Evolutionary conservation across 1,140 invertebrate genomes (phyloP).

Genomic region (Telenomus remus): DNA sequence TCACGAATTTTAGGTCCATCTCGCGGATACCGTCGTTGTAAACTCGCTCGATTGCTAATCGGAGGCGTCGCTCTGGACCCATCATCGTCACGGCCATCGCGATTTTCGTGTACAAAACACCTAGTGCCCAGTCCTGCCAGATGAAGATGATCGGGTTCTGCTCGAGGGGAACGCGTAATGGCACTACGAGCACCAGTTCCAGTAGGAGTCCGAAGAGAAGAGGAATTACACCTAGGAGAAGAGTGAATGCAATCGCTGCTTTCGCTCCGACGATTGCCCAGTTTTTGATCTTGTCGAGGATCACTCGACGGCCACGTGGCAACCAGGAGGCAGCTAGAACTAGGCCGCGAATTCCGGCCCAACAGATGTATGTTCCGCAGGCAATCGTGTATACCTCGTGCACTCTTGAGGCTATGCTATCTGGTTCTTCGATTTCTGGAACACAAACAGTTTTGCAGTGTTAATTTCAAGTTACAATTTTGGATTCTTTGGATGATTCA

Average conservation of each 20-base stretch:
- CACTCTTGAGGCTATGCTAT: constrained; percentile 79
- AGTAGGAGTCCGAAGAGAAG: constrained; percentile 93
- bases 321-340: constrained; percentile 89
- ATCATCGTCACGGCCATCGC: constrained; percentile 97
- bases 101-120: constrained; percentile 98
- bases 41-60: constrained; percentile 92
- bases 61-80: constrained; percentile 96
- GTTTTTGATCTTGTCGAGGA: constrained; percentile 83
- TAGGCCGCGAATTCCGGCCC: constrained; percentile 87
- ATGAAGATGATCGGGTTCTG: constrained; percentile 96
- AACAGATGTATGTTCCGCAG: constrained; percentile 94
- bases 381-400: constrained; percentile 98
- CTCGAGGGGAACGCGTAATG: constrained; percentile 92
- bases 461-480: background rate
- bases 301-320: constrained; percentile 88
- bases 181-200: constrained; percentile 93
- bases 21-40: constrained; percentile 93
- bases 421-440: background rate
- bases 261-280: constrained; percentile 83
- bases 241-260: constrained; percentile 83
- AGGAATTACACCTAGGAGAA: constrained; percentile 93
- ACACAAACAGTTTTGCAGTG: background rate
- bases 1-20: constrained; percentile 92
- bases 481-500: no score
- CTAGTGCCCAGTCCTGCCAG: constrained; percentile 97